Evolutionary conservation across 1,140 invertebrate genomes (phyloP), one percentile per base, ranked within the genome.

Genomic region (Neodiprion lecontei): DNA sequence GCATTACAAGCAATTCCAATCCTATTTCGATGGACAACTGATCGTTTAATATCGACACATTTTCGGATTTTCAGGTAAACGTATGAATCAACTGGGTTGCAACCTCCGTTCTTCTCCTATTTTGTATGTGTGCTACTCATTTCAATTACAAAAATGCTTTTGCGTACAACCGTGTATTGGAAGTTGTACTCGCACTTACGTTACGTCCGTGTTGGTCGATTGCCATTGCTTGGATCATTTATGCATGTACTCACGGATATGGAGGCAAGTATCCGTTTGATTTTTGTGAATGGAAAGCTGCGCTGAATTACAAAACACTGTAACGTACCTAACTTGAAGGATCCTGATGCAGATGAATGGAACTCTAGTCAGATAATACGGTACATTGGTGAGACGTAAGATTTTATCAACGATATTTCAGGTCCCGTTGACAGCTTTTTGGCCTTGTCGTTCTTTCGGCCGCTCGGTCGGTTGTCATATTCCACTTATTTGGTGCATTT

Each of bases 401-500:
- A 48, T 7, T 61, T 40, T 40, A 40, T 40, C 5, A 40, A 40
- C 28, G 5, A 40, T 40, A 50, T 80, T 79, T 67, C 77, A 90
- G 91, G 90, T 72, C 77, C 84, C 5, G 82, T 93, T 4, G 89
- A 91, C 74, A 80, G 71, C 4, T 82, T 93, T 61, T 81, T 93
- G 50, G 91, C 91, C 0, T 90, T 89, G 86, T 86, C 85, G 47
- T 79, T 84, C 0, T 90, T 91, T 53, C 81, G 89, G 40, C 90
- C 91, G 0, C 77, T 93, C 0, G 89, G 89, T 61, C 83, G 90
- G 68, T 80, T 93, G 17, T 90, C 91, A 5, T 93, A 92, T 79
- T 85, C 86, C 69, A 87, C 90, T 23, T 93, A 92, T 80, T 82
- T 93, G 5, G 82, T 91, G 4, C 92, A 92, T 69, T 66, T 81